Evolutionary conservation across 2,797 vertebrate genomes (phyloP).

Genomic region (Mormyrus proboscirostris): DNA sequence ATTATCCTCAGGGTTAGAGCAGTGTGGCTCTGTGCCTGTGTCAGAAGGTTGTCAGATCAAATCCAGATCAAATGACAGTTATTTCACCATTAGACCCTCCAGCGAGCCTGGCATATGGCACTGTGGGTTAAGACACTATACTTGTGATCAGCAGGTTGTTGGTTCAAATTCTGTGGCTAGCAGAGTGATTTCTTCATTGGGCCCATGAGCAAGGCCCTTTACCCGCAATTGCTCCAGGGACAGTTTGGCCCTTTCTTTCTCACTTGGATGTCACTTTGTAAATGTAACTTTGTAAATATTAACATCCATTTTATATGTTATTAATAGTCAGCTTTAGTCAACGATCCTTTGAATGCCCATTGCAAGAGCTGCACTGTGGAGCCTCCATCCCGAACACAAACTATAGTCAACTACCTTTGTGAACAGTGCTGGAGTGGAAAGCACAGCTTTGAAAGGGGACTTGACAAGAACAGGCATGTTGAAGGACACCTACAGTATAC

Average conservation of each 20-base stretch:
- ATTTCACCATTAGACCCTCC: not conserved
- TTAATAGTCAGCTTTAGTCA: not conserved
- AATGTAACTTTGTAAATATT: not conserved
- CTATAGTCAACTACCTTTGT: not conserved
- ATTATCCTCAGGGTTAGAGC: not conserved
- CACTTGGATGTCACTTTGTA: not conserved
- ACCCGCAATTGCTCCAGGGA: not conserved
- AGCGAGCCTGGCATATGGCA: not conserved
- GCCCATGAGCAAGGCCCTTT: not conserved
- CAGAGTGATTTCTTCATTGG: not conserved
- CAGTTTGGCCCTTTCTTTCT: not conserved
- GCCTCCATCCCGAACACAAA: not conserved
- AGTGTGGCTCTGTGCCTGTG: not conserved
- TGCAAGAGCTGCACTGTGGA: not conserved
- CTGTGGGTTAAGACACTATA: not conserved
- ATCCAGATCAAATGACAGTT: not conserved
- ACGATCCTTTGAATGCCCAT: not conserved
- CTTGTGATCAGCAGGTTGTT: not conserved
- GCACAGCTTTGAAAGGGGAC: not conserved
- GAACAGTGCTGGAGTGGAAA: not conserved
- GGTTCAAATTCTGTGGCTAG: not conserved
- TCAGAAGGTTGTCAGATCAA: not conserved
- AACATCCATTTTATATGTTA: not conserved
- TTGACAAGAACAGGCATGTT: not conserved
- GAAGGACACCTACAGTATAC: not conserved